Evolutionary conservation across 37 sponge, comb jelly and placozoan species (phyloP).

Genomic region (Petrosia ficiformis): DNA sequence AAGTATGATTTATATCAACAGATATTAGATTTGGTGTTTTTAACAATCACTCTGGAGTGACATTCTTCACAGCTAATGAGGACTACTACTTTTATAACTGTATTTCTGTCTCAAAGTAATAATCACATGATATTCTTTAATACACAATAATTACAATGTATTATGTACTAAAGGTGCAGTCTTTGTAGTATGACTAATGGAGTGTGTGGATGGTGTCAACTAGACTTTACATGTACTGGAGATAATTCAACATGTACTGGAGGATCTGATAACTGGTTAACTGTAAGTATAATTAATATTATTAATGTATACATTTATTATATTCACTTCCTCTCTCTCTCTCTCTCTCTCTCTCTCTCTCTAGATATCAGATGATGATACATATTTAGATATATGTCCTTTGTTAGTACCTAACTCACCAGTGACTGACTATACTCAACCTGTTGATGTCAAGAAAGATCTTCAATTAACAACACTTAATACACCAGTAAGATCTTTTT

Average conservation of each 20-base stretch:
- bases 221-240: constrained; percentile 43
- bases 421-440: too few relatives aligned
- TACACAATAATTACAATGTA: too few relatives aligned
- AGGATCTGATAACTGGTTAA: not conserved
- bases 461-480: too few relatives aligned
- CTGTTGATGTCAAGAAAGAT: too few relatives aligned
- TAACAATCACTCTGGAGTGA: not conserved
- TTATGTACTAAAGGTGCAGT: constrained; percentile 26
- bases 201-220: constrained; percentile 46
- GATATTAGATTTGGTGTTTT: not conserved
- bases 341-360: too few relatives aligned
- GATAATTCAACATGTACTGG: not conserved
- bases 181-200: constrained; percentile 20
- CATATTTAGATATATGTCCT: too few relatives aligned
- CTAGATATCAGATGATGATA: too few relatives aligned
- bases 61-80: not conserved
- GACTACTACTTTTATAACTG: constrained; percentile 1
- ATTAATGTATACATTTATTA: not conserved
- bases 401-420: too few relatives aligned
- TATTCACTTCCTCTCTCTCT: too few relatives aligned
- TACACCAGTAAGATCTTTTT: too few relatives aligned
- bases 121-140: too few relatives aligned
- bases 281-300: not conserved
- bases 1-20: not conserved
- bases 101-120: not conserved